phyloP scores from a whole-genome alignment of 2,888 invertebrate species.

The Globia sparganii region DNA sequence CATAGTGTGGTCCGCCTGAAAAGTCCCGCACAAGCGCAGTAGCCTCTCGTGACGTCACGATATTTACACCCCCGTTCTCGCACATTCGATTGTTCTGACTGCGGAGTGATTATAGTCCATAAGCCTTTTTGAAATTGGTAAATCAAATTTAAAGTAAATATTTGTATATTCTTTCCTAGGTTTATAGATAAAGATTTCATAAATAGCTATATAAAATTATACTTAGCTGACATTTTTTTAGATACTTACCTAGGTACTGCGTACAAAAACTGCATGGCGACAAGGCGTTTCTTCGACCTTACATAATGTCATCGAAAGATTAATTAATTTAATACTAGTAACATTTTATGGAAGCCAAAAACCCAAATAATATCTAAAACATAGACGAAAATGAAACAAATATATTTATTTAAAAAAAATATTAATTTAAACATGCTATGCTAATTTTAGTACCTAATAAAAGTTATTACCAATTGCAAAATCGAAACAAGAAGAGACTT shows the following conservation, averaged over 20 bases:
- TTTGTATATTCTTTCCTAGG: neutral
- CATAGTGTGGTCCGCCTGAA: conserved; percentile 39
- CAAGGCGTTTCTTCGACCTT: conserved; percentile 1
- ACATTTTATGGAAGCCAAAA: neutral
- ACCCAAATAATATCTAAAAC: neutral
- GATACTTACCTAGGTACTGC: neutral
- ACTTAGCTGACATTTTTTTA: neutral
- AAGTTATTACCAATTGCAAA: neutral
- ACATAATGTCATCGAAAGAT: neutral
- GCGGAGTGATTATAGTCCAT: conserved; percentile 33
- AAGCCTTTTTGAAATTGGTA: conserved; percentile 15
- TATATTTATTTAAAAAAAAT: too few species aligned
- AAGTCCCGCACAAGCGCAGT: conserved; percentile 74
- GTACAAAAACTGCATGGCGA: conserved; percentile 22
- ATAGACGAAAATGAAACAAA: too few species aligned
- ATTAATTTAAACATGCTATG: too few species aligned
- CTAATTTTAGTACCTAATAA: neutral
- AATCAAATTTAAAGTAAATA: neutral
- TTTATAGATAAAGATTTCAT: neutral
- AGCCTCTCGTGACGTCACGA: conserved; percentile 73
- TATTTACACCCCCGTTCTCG: conserved; percentile 60
- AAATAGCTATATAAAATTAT: neutral
- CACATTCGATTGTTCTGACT: conserved; percentile 74
- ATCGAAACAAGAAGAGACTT: neutral
- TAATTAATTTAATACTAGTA: neutral